These are phyloP conservation scores for Micromesistius poutassou DNA, from an alignment of 2,797 vertebrate genomes.

Conservation along the genomic window DNA sequence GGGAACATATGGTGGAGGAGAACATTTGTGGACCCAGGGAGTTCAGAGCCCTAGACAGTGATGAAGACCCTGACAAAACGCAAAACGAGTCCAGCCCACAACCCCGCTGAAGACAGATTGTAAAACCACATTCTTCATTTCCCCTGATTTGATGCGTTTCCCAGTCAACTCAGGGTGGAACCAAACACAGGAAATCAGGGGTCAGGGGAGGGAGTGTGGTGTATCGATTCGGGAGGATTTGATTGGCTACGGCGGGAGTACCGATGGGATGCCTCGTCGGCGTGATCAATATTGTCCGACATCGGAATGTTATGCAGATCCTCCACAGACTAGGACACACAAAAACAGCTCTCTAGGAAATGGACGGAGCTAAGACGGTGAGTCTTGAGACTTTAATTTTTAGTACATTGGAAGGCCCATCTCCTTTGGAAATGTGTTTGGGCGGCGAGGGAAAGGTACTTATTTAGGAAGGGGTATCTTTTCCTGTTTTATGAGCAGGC, in stretches of 20 bases:
- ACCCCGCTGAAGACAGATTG: neutral
- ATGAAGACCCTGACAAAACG: neutral
- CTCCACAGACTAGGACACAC: neutral
- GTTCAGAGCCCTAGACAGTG: neutral
- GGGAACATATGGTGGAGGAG: neutral
- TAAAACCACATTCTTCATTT: constrained; percentile 2
- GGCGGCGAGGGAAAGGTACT: neutral
- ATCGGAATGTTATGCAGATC: neutral
- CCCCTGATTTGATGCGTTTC: neutral
- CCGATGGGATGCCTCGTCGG: neutral
- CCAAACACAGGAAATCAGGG: neutral
- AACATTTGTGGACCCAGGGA: neutral
- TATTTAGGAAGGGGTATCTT: neutral
- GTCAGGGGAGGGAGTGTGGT: neutral
- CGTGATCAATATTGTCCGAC: constrained; percentile 1
- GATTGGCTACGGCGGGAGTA: neutral
- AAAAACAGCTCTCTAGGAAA: neutral
- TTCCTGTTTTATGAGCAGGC: neutral
- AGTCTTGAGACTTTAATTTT: neutral
- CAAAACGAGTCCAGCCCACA: neutral
- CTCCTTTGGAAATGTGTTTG: neutral
- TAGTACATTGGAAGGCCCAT: neutral
- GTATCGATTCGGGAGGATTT: neutral
- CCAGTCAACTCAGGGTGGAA: neutral
- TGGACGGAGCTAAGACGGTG: neutral